A percentile compares a stretch with the other conserved stretches of the same genome.
Evolutionary conservation across 1,140 invertebrate genomes (phyloP).

Genomic region (Bombus consobrinus): DNA sequence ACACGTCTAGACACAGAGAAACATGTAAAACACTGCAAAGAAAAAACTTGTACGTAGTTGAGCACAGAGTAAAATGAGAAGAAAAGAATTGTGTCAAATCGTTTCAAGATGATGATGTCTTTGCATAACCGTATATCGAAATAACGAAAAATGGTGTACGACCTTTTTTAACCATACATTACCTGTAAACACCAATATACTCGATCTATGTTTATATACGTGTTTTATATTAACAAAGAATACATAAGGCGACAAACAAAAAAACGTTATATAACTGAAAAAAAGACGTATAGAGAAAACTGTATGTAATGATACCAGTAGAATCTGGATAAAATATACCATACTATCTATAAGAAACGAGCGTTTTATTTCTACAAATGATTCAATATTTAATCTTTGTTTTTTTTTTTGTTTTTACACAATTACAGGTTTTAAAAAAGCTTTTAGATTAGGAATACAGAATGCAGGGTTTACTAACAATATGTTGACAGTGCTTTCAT

Average conservation of each 20-base stretch:
- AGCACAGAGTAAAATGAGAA: constrained; percentile 45
- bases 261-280: constrained; percentile 33
- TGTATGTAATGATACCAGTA: constrained; percentile 61
- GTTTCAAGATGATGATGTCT: constrained; percentile 55
- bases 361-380: not conserved
- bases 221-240: constrained; percentile 82
- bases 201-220: constrained; percentile 83
- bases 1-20: constrained; percentile 11
- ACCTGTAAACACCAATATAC: constrained; percentile 81
- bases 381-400: not conserved
- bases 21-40: constrained; percentile 6
- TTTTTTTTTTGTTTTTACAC: not conserved
- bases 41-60: constrained; percentile 27
- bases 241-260: constrained; percentile 41
- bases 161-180: constrained; percentile 78
- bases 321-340: constrained; percentile 64
- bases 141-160: constrained; percentile 64
- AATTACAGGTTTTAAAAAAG: not conserved
- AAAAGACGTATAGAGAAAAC: constrained; percentile 45
- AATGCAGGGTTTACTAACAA: no score
- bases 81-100: constrained; percentile 46
- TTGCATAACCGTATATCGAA: constrained; percentile 54
- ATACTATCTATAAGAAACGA: constrained; percentile 56
- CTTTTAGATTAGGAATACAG: no score
- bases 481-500: no score